Evolutionary conservation across 23 tunicate species (phyloP).

Genomic region (Aplidium turbinatum): DNA sequence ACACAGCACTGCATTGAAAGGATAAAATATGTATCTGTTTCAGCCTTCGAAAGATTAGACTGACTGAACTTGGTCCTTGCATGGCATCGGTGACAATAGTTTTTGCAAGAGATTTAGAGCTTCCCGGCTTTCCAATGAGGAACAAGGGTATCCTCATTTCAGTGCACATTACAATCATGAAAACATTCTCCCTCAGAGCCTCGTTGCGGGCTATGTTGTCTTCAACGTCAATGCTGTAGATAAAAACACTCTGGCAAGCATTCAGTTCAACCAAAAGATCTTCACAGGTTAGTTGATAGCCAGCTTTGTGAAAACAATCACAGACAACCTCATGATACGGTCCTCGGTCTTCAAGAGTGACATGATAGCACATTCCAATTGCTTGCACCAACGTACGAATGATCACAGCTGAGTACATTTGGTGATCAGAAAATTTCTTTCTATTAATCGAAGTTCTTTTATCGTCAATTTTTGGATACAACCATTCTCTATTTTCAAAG

Average conservation of each 20-base stretch:
- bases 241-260: constrained; percentile 57
- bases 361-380: constrained; percentile 77
- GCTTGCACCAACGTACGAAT: constrained; percentile 44
- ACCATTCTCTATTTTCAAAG: constrained; percentile 28
- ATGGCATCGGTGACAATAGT: constrained; percentile 69
- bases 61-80: constrained; percentile 57
- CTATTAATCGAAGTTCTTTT: background rate
- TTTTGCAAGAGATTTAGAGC: constrained; percentile 86
- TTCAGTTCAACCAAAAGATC: constrained; percentile 36
- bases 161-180: constrained; percentile 76
- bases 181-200: constrained; percentile 78
- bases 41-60: constrained; percentile 41
- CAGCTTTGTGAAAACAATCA: background rate
- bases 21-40: constrained; percentile 71
- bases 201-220: constrained; percentile 76
- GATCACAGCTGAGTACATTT: background rate
- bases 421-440: background rate
- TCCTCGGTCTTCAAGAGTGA: constrained; percentile 48
- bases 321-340: constrained; percentile 35
- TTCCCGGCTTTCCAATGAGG: constrained; percentile 83
- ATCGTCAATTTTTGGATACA: constrained; percentile 18
- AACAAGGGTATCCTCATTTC: constrained; percentile 81
- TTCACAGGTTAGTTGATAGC: background rate
- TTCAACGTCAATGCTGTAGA: constrained; percentile 32
- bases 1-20: constrained; percentile 78